Evolutionary conservation across 2,888 invertebrate species (phyloP).

Genomic region (Melolontha melolontha): DNA sequence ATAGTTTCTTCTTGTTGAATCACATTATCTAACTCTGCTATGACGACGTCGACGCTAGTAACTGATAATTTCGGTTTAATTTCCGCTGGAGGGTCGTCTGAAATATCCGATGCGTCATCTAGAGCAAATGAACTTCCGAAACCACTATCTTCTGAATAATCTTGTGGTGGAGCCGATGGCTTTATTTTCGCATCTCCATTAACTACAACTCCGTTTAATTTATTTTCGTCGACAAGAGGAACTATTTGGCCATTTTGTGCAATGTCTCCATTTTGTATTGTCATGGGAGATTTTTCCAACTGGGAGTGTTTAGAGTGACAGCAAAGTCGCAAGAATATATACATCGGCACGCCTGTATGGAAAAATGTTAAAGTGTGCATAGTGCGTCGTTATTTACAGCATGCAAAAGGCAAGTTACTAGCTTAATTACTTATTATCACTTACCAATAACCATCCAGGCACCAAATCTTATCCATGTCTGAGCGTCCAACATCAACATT

Average conservation of each 20-base stretch:
- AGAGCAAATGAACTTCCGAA: conserved; percentile 16
- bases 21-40: conserved; percentile 49
- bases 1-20: conserved; percentile 45
- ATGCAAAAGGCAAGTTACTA: conserved; percentile 44
- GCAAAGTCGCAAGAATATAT: conserved; percentile 46
- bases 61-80: conserved; percentile 7
- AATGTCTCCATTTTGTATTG: conserved; percentile 15
- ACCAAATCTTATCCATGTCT: conserved; percentile 87
- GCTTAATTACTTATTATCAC: conserved; percentile 50
- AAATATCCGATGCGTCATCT: neutral
- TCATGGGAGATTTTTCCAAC: conserved; percentile 4
- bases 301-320: conserved; percentile 21
- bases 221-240: neutral
- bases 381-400: conserved; percentile 57
- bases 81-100: neutral
- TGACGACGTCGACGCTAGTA: conserved; percentile 42
- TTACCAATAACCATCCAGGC: conserved; percentile 86
- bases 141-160: conserved; percentile 30
- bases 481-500: conserved; percentile 81
- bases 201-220: neutral
- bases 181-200: neutral
- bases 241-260: conserved; percentile 12
- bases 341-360: conserved; percentile 61
- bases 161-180: conserved; percentile 9
- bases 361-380: conserved; percentile 52